Percentiles rank a stretch among this genome's conserved stretches.
Evolutionary conservation across 2,888 invertebrate species (phyloP).

Genomic region (Agrypnus murinus): DNA sequence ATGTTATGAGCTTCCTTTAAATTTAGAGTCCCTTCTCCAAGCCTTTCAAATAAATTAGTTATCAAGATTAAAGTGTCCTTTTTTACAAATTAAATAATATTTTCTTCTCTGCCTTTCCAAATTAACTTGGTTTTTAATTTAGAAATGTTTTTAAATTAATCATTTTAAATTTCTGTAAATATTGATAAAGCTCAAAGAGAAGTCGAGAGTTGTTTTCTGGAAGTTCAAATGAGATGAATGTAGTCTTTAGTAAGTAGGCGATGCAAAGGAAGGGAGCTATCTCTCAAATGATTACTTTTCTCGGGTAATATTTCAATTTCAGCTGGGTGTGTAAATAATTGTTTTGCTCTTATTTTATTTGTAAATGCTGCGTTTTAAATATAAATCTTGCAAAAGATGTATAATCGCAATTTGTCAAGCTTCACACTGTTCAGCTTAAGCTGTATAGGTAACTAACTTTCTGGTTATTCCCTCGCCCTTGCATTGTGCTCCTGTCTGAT

Average conservation of each 20-base stretch:
- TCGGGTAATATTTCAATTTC: conserved; percentile 23
- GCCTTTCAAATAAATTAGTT: conserved; percentile 24
- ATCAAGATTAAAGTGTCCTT: conserved; percentile 12
- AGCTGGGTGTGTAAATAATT: conserved; percentile 21
- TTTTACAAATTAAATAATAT: background rate
- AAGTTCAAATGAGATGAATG: conserved; percentile 25
- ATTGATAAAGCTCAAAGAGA: conserved; percentile 23
- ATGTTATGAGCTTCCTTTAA: no score
- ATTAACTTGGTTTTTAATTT: conserved; percentile 26
- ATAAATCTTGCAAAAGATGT: conserved; percentile 9
- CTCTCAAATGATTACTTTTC: conserved; percentile 23
- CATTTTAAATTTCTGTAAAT: conserved; percentile 22
- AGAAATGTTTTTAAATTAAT: conserved; percentile 25
- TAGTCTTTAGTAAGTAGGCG: no score
- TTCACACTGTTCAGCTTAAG: no score
- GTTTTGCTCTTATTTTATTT: conserved; percentile 14
- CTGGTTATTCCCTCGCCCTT: conserved; percentile 1
- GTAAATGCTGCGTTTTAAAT: background rate
- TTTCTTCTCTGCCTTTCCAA: conserved; percentile 15
- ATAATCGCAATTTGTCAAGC: background rate
- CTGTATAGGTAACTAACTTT: no score
- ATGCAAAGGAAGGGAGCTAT: background rate
- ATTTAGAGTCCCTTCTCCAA: conserved; percentile 29
- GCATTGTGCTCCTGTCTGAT: conserved; percentile 9
- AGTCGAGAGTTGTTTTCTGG: conserved; percentile 15